These are phyloP conservation scores for Phrynocephalus guinanensis DNA, from an alignment of 2,797 vertebrate species.

Conservation along the genomic window DNA sequence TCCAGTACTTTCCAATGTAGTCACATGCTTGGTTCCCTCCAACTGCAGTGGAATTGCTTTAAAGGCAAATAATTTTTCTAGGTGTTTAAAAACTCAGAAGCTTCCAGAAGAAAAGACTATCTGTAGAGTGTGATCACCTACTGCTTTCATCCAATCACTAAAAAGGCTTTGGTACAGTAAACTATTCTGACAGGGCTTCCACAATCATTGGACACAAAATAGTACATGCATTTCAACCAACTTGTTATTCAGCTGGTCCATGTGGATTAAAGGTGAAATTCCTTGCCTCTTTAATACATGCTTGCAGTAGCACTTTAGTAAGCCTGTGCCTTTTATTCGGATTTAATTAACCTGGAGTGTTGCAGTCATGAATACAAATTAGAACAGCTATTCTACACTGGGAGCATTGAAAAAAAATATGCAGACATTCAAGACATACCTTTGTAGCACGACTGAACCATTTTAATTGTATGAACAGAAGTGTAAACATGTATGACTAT, in stretches of 20 bases:
- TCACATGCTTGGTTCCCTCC: too few species aligned
- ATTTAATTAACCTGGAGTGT: slow-evolving; percentile 19
- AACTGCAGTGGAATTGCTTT: too few species aligned
- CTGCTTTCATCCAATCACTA: background rate
- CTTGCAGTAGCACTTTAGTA: background rate
- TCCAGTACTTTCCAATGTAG: too few species aligned
- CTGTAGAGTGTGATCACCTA: too few species aligned
- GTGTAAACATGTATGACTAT: slow-evolving; percentile 8
- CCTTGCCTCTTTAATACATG: background rate
- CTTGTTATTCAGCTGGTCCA: background rate
- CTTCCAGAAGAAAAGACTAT: too few species aligned
- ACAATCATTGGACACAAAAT: background rate
- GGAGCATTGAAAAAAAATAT: background rate
- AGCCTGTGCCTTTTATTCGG: background rate
- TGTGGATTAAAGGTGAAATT: slow-evolving; percentile 8
- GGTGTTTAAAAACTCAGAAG: too few species aligned
- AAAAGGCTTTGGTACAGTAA: background rate
- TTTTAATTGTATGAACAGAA: slow-evolving; percentile 4
- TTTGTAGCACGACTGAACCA: background rate
- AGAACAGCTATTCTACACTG: slow-evolving; percentile 5
- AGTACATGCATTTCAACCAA: background rate
- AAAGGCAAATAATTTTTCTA: too few species aligned
- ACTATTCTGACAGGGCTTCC: background rate
- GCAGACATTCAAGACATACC: background rate
- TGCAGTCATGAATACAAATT: slow-evolving; percentile 12